phyloP scores from a whole-genome alignment of 2,888 invertebrate species.

The Drosophila seclusa region DNA sequence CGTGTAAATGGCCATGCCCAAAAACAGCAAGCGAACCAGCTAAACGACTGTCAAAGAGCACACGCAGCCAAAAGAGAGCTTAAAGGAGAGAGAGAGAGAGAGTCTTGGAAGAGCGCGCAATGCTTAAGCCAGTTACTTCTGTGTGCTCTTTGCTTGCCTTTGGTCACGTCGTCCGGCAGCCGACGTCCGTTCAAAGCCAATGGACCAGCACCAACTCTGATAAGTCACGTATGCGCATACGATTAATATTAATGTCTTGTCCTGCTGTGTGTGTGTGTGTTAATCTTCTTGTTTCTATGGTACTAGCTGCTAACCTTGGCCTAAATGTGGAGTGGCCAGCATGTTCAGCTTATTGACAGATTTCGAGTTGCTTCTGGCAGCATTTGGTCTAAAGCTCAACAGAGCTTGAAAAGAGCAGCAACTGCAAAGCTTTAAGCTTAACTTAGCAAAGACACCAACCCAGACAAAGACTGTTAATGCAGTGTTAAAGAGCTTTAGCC shows the following conservation, averaged over 20 bases:
- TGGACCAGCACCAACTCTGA: constrained; percentile 45
- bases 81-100: background rate
- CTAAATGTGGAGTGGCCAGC: constrained; percentile 50
- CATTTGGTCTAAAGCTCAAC: constrained; percentile 29
- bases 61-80: constrained; percentile 9
- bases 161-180: constrained; percentile 67
- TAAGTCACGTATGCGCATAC: constrained; percentile 73
- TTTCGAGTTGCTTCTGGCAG: constrained; percentile 9
- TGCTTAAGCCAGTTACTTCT: constrained; percentile 10
- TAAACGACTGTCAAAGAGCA: constrained; percentile 26
- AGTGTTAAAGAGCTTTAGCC: constrained; percentile 1
- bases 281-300: constrained; percentile 53
- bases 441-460: constrained; percentile 46
- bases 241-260: constrained; percentile 65
- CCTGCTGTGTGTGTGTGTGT: constrained; percentile 48
- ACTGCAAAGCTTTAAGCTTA: constrained; percentile 6
- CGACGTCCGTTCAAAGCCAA: constrained; percentile 8
- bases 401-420: background rate
- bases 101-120: constrained; percentile 42
- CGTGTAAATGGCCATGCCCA: constrained; percentile 38
- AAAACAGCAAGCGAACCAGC: constrained; percentile 29
- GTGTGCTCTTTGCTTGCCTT: constrained; percentile 40
- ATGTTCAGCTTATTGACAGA: constrained; percentile 10
- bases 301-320: constrained; percentile 64
- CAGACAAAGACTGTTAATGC: background rate